Conservation (phyloP, 2,797 vertebrate genomes). For the Otolemur crassicaudatus region DNA sequence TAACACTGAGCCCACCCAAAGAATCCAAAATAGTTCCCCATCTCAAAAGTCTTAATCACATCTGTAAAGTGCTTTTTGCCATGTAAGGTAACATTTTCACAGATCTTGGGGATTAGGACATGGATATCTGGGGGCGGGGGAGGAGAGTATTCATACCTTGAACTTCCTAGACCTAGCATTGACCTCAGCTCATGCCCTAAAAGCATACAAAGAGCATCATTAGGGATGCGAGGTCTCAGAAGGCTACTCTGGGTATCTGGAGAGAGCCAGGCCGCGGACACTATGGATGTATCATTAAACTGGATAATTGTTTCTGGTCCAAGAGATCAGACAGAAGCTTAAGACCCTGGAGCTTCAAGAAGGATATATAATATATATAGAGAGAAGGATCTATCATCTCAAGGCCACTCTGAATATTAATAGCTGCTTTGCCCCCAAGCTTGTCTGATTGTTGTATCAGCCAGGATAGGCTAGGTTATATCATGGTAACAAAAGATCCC, state of each 20-base stretch:
- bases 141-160: not conserved
- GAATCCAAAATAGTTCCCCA: not conserved
- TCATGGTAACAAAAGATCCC: slow-evolving; percentile 15
- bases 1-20: not conserved
- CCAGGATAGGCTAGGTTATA: not conserved
- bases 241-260: not conserved
- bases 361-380: not conserved
- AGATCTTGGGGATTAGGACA: not conserved
- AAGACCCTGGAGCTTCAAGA: slow-evolving; percentile 9
- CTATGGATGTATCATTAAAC: not conserved
- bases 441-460: not conserved
- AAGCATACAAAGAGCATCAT: not conserved
- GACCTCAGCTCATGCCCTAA: not conserved
- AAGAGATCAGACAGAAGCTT: not conserved
- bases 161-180: not conserved
- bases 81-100: not conserved
- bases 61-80: not conserved
- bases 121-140: not conserved
- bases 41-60: not conserved
- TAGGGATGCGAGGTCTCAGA: not conserved
- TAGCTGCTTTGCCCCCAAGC: not conserved
- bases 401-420: not conserved
- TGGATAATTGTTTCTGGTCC: not conserved
- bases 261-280: not conserved
- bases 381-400: not conserved